phyloP scores from a whole-genome alignment of 2,797 vertebrate genomes.

The Moxostoma hubbsi region DNA sequence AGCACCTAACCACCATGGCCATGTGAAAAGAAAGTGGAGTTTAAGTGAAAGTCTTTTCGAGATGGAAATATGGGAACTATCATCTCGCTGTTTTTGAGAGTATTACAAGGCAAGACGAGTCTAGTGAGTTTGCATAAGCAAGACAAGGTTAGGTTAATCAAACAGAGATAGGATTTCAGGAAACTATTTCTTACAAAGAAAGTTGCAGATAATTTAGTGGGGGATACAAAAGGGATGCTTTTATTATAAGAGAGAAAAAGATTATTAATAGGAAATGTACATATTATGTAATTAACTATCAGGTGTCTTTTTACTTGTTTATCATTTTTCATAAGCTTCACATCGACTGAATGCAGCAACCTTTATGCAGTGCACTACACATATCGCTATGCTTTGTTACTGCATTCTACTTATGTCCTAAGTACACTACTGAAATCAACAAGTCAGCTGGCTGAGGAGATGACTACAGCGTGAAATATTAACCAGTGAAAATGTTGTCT shows the following conservation, averaged over 20 bases:
- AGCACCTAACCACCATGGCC: slow-evolving; percentile 94
- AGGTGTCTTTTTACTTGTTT: slow-evolving; percentile 72
- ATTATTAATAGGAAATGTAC: slow-evolving; percentile 65
- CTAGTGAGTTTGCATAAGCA: neutral
- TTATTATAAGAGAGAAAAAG: slow-evolving; percentile 46
- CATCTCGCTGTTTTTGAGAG: neutral
- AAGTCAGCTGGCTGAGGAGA: slow-evolving; percentile 37
- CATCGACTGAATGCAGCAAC: slow-evolving; percentile 70
- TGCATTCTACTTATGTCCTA: slow-evolving; percentile 61
- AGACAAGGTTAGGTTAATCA: neutral
- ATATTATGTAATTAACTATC: slow-evolving; percentile 76
- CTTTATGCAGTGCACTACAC: slow-evolving; percentile 70
- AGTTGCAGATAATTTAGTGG: neutral
- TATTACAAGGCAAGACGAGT: slow-evolving; percentile 4
- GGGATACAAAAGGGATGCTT: slow-evolving; percentile 46
- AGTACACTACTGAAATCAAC: slow-evolving; percentile 64
- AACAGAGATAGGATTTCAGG: neutral
- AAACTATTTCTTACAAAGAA: neutral
- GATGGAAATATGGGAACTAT: neutral
- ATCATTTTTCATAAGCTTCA: slow-evolving; percentile 70
- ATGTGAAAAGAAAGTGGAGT: slow-evolving; percentile 75
- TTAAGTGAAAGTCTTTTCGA: slow-evolving; percentile 38
- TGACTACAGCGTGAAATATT: slow-evolving; percentile 56
- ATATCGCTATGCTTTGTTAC: slow-evolving; percentile 47
- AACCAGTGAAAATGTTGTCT: slow-evolving; percentile 54